Base-by-base conservation (phyloP, 2,888 invertebrate species). In the Lycocerus yunnanus region DNA sequence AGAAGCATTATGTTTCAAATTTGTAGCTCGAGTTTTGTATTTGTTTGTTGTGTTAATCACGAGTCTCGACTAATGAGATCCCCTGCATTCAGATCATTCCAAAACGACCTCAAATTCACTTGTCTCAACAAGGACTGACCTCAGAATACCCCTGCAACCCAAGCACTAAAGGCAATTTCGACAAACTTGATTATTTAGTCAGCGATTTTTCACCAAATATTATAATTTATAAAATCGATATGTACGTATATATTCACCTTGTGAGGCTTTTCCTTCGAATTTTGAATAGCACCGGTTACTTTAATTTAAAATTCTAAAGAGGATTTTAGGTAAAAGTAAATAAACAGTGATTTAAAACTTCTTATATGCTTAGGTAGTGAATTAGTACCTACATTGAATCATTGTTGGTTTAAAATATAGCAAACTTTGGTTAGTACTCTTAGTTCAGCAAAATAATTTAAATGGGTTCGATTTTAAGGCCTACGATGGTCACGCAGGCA, bases 31-130 rank as follows among this genome's bases (percentile, higher is more conserved):
- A 69, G 65, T 73, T 69, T 66, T 66, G 27, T 21, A 70, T 73
- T 66, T 67, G 66, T 60, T 69, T 70, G 73, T 69, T 63, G 73
- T 73, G 73, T 73, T 73, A 73, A 73, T 73, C 73, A 73, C 66
- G 69, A 70, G 73, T 73, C 61, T 60, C 58, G 65, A 69, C 73
- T 73, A 73, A 73, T 66, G 73, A 73, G 66, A 63, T 67, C 69
- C 61, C 59, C 43, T n/a, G 27, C 71, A 74, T 74, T 74, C 70
- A 70, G 16, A 68, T 21, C 70, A 69, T 74, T 70, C 74, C 70
- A 58, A 68, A 68, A 59, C 68, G 70, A 71, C 74, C 74, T 71
- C 58, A 59, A 20, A 68, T 68, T 71, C 69, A 65, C 67, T 58
- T 67, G 67, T 73, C 73, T 69, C 66, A 69, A 67, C 73, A 73